Evolutionary conservation across 2,888 invertebrate species (phyloP), one percentile per base, ranked within the genome.

Genomic region (Hecatera dysodea): DNA sequence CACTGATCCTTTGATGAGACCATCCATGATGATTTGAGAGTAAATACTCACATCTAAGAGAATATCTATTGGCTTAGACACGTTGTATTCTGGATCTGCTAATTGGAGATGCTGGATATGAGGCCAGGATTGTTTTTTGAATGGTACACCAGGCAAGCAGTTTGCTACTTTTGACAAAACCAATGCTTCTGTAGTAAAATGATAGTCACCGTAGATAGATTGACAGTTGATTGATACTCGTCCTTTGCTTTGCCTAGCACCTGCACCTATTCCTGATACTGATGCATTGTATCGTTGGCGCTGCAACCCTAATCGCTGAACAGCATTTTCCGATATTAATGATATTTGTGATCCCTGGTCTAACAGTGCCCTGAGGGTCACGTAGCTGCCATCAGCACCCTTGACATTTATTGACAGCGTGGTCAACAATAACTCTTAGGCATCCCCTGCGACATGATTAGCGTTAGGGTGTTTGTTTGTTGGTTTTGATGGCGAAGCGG

Each of bases 281-380:
- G 29, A 29, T 7, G 29, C 29, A 29, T 29, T 29, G 29, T 29
- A 29, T 7, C 29, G 29, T 29, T 29, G 29, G 7, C 29, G 29
- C 29, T 29, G 29, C 29, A 29, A 42, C 11, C 52, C 48, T 48
- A 64, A 33, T 15, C 27, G 15, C 8, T 65, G 55, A 5, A 33
- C 44, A 17, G 64, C 46, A 29, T 65, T 65, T 42, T 56, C 64
- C 12, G 64, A 65, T 33, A 65, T 55, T 33, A 55, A 53, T 56
- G 55, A 56, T 22, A 65, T 65, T 44, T 64, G 53, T 17, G 64
- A 55, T 11, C 42, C 42, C 42, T 64, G 53, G 6, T 64, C 64
- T 53, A 55, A 29, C 17, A 63, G 53, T 9, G 64, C 64, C 19
- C 53, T 53, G 11, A 64, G 22, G 19, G n/a, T 17, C 22, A 46